Percentiles rank a stretch among this genome's conserved stretches.
phyloP scores from a whole-genome alignment of 2,113 vertebrate genomes.

The Clupea harengus region DNA sequence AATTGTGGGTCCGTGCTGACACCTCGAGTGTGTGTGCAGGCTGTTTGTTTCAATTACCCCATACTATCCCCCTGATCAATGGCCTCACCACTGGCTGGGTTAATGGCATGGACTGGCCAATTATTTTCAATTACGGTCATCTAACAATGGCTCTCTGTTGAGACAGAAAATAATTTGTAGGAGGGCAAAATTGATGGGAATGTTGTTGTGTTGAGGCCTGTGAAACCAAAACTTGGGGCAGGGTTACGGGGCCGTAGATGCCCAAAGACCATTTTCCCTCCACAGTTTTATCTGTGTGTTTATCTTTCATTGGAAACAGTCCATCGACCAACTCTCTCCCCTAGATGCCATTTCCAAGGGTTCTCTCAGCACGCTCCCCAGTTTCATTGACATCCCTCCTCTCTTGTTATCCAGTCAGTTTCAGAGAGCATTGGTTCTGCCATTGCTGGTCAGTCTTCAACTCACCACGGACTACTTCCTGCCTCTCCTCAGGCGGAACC shows the following conservation, averaged over 20 bases:
- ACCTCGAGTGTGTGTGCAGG: background rate
- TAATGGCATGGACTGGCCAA: slow-evolving; percentile 5
- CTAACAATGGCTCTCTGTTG: background rate
- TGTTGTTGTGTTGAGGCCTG: background rate
- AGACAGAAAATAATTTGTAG: background rate
- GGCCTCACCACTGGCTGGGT: background rate
- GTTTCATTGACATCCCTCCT: background rate
- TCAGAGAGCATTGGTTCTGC: background rate
- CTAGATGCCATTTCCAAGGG: background rate
- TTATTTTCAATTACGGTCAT: slow-evolving; percentile 28
- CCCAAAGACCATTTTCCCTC: background rate
- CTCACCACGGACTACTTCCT: background rate
- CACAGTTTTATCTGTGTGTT: background rate
- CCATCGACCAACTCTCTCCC: background rate
- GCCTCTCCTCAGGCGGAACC: background rate
- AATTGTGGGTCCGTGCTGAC: background rate
- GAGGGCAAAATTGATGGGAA: background rate
- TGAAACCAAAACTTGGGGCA: background rate
- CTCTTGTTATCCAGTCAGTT: background rate
- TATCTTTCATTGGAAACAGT: background rate
- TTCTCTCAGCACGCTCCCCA: background rate
- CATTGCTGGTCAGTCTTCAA: background rate
- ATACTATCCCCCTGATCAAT: background rate
- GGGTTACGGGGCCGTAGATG: background rate
- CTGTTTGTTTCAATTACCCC: background rate